Conservation (phyloP, 2,888 invertebrate genomes). For the Tipula vernalis region DNA sequence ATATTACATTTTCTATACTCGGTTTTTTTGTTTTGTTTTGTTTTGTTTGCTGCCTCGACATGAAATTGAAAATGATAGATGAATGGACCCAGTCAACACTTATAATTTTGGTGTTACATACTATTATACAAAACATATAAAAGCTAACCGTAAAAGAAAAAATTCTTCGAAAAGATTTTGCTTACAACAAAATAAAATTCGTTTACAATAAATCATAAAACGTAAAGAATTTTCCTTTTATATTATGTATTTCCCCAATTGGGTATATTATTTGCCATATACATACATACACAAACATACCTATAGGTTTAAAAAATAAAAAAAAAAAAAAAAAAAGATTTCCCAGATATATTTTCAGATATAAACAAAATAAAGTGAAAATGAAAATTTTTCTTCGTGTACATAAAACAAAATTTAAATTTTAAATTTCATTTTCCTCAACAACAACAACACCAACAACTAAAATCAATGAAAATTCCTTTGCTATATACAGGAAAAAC, state of each 20-base stretch:
- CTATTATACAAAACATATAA: neutral
- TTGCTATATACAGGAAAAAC: neutral
- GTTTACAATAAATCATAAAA: neutral
- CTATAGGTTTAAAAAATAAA: neutral
- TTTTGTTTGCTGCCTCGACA: neutral
- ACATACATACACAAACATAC: neutral
- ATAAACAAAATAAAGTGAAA: neutral
- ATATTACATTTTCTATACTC: neutral
- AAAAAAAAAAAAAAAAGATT: neutral
- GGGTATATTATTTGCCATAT: neutral
- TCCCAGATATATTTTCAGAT: neutral
- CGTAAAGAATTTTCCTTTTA: neutral
- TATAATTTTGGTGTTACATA: neutral
- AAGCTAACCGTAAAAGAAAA: neutral
- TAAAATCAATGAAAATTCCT: neutral
- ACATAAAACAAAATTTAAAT: neutral
- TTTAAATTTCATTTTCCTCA: neutral
- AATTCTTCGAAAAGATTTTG: too few species aligned
- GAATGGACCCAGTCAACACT: constrained; percentile 4
- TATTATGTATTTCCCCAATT: neutral
- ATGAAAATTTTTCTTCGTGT: neutral
- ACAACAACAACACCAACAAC: neutral
- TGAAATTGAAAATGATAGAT: neutral
- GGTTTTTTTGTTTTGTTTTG: neutral
- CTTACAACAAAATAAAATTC: neutral